Evolutionary conservation across 2,888 invertebrate species (phyloP).

Genomic region (Ichneumoninae sp.): DNA sequence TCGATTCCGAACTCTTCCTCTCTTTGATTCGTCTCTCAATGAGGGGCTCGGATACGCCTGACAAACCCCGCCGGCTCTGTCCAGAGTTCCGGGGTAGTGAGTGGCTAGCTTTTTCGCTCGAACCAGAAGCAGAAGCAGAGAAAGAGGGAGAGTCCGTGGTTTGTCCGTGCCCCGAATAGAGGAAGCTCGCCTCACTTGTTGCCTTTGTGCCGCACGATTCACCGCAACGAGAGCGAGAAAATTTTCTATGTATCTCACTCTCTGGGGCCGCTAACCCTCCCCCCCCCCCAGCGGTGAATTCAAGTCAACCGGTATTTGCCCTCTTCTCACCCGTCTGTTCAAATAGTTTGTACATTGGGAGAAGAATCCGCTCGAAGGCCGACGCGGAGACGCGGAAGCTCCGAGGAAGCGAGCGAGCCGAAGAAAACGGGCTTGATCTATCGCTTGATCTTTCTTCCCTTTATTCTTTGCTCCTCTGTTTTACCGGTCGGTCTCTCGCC

Average conservation of each 20-base stretch:
- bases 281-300: slow-evolving; percentile 20
- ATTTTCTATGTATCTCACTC: slow-evolving; percentile 24
- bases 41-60: slow-evolving; percentile 11
- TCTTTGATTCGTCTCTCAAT: slow-evolving; percentile 16
- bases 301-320: slow-evolving; percentile 34
- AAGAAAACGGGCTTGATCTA: slow-evolving; percentile 16
- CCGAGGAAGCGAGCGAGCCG: background rate
- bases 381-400: background rate
- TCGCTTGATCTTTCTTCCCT: slow-evolving; percentile 40
- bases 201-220: slow-evolving; percentile 61
- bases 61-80: slow-evolving; percentile 1
- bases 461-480: slow-evolving; percentile 17
- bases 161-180: slow-evolving; percentile 55
- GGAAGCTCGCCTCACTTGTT: slow-evolving; percentile 62
- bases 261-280: slow-evolving; percentile 2
- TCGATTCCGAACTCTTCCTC: slow-evolving; percentile 8
- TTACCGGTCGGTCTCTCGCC: slow-evolving; percentile 14
- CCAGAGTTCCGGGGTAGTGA: background rate
- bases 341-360: slow-evolving; percentile 54
- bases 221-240: slow-evolving; percentile 50
- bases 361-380: slow-evolving; percentile 57
- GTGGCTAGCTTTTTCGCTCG: slow-evolving; percentile 14
- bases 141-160: slow-evolving; percentile 5
- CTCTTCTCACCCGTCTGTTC: slow-evolving; percentile 44
- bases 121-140: background rate